Base-by-base conservation (phyloP, 1,140 invertebrate species). In the Drosophila rufa region DNA sequence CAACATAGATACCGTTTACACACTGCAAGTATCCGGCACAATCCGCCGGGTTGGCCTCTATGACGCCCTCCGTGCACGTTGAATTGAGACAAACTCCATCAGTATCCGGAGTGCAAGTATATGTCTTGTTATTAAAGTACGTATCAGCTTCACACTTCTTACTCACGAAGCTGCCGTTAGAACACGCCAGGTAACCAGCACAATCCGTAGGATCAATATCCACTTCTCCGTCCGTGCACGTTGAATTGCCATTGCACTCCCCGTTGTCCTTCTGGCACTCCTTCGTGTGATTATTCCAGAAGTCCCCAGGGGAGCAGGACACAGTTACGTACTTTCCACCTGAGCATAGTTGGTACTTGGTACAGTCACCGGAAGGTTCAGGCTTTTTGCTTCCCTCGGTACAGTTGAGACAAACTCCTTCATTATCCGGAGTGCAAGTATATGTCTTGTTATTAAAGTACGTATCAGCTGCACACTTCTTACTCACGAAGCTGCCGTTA, bases 1-100 rank as follows among this genome's bases (percentile, higher is more conserved):
- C 33, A 0, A 89, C 74, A 30, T 62, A 15, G 1, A 14, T 22
- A 5, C 64, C 67, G 25, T 84, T 61, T 9, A 78, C 14, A 33
- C 84, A 87, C 36, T 80, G 22, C 8, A 75, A 14, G 17, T 71
- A 87, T 9, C 84, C 80, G 43, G 82, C 75, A 36, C 83, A 87
- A 45, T 86, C 43, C 0, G 33, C 27, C 1, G 76, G 25, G 42
- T 86, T 68, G 2, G 1, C 50, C 11, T 15, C 25, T 0, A 2
- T 25, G 9, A 33, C 17, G 19, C 61, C 51, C 6, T 80, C 77
- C 15, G 17, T 67, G 25, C 81, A 27, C 27, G 5, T 6, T 27
- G 27, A 81, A 17, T 58, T 55, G 0, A 58, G 5, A 36, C 79
- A 81, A 11, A 42, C 22, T 14, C 78, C 79, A 0, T 51, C 36